Evolutionary conservation across 2,113 vertebrate genomes (phyloP), one percentile per base, ranked within the genome.

Genomic region (Zosterops pallidus): DNA sequence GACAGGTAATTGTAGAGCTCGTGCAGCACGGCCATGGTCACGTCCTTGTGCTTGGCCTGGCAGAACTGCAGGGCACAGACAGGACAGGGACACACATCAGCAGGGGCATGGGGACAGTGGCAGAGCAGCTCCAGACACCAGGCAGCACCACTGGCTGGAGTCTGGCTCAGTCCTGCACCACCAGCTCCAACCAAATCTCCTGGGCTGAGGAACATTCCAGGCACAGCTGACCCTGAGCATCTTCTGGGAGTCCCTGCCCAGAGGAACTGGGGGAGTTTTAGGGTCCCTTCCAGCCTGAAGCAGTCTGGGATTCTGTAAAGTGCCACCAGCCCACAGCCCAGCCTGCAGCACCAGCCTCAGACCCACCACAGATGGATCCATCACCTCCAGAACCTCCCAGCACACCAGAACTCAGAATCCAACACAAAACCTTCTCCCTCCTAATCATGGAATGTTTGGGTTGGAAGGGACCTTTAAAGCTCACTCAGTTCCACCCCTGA

Each of bases 1-100:
- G 98, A 97, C 95, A 98, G 96, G 97, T 98, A 98, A 89, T 85
- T 98, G 95, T 98, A 98, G 26, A 98, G 75, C 80, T 98, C 97
- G 0, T 98, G 97, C 91, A 98, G 96, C 89, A 98, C 16, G 2
- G 95, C 95, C 94, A 98, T 94, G 74, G 96, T 39, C 25, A 93
- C 21, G 1, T 98, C 97, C 96, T 97, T 98, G 89, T 98, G 97
- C 94, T 98, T 97, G 87, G 95, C 92, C 85, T 96, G 97, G 80
- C 98, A 98, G 97, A 98, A 98, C 98, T 98, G 97, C 31, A 89
- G 95, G 76, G 18, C 84, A 93, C 59, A 90, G 80, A 92, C 21
- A 92, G 72, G 77, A 80, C 52, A 77, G 69, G 59, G 71, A 86
- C 64, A 86, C 60, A 55, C 50, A 8, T 87, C 47, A 95, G 1